Evolutionary conservation across 2,113 vertebrate species (phyloP), one percentile per base, ranked within the genome.

Genomic region (Kryptolebias marmoratus): DNA sequence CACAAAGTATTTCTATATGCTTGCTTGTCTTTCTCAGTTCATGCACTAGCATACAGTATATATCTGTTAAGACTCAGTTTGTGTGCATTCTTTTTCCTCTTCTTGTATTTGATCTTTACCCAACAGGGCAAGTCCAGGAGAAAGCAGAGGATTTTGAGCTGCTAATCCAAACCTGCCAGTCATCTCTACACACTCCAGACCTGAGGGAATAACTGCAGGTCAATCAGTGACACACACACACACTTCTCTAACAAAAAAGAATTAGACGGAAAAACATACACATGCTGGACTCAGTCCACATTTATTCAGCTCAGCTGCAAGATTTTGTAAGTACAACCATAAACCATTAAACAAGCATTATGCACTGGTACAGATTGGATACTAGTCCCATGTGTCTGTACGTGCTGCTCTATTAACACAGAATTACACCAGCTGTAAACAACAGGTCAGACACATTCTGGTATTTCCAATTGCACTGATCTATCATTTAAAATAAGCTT

Each of bases 111-210:
- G 27, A 50, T 32, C 49, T 73, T 70, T n/a, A 65, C 64, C 48
- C 45, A 47, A 59, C 54, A 39, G 65, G n/a, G 56, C 71, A 79
- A 83, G 89, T 74, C 71, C 48, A 64, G 12, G 16, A 64, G 64
- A 71, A 72, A 73, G 54, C 59, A 65, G 45, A 63, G 66, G 64
- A 54, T 63, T 79, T 76, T 79, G 15, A 83, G 72, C 71, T 48
- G 16, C 82, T 86, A 76, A 90, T 87, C 81, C 78, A 52, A 75
- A 81, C 58, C 75, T 87, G 87, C 79, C 89, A 89, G 81, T 89
- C 84, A 90, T 80, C 27, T 86, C 65, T 55, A 80, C 72, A 77
- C 73, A 65, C 67, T 62, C 22, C n/a, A 49, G 14, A 50, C 81
- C 67, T 56, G 14, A 57, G 75, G 75, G 82, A 77, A 74, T 57